These are phyloP conservation scores for Trichopoda pennipes DNA, from an alignment of 2,888 invertebrate genomes.

Conservation along the genomic window DNA sequence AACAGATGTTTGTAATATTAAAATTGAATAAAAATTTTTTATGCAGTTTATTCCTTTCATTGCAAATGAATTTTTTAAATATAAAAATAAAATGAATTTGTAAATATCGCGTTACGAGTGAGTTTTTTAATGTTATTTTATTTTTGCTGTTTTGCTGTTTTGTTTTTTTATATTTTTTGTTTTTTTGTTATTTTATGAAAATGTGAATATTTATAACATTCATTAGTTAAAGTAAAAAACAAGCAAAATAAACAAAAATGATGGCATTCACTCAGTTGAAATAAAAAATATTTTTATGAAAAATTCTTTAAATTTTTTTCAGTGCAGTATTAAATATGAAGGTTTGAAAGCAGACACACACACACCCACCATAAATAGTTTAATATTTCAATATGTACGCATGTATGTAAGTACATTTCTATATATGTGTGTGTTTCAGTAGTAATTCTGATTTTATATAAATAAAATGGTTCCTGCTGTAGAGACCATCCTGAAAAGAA, in stretches of 20 bases:
- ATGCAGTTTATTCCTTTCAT: constrained; percentile 31
- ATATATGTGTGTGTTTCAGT: no score
- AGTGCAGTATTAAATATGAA: not conserved
- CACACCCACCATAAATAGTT: no score
- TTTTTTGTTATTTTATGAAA: no score
- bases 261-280: constrained; percentile 24
- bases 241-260: no score
- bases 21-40: constrained; percentile 63
- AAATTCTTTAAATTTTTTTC: constrained; percentile 14
- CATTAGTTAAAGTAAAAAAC: constrained; percentile 43
- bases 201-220: constrained; percentile 41
- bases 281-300: constrained; percentile 12
- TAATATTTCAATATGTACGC: no score
- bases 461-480: no score
- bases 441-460: no score
- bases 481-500: no score
- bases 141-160: constrained; percentile 6
- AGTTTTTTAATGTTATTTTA: not conserved
- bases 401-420: no score
- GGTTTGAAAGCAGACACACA: no score
- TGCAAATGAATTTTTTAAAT: constrained; percentile 32
- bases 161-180: no score
- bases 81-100: constrained; percentile 44
- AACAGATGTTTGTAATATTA: constrained; percentile 58
- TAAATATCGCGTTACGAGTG: constrained; percentile 25